Percentiles rank a stretch among this genome's conserved stretches.
Conservation (phyloP, 2,113 vertebrate species). For the Sitta europaea region DNA sequence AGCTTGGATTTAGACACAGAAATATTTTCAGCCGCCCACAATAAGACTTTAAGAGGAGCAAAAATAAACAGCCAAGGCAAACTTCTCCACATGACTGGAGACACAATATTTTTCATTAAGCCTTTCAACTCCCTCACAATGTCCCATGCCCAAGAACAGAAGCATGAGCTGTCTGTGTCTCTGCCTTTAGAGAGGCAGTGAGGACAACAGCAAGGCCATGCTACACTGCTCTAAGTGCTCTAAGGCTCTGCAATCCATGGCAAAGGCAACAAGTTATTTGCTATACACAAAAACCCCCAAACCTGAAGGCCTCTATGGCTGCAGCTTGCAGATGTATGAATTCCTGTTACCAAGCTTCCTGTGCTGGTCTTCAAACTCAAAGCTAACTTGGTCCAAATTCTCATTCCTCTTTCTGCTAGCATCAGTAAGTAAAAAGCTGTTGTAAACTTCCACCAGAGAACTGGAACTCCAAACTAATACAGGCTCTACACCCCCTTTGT, state of each 20-base stretch:
- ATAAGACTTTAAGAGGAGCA: background rate
- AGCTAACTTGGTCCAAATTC: background rate
- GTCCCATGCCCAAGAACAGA: background rate
- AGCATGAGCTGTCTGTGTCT: background rate
- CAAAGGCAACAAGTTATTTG: background rate
- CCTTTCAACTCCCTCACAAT: background rate
- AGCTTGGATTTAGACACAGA: background rate
- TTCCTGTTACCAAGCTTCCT: background rate
- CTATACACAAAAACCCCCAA: background rate
- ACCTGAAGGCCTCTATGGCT: background rate
- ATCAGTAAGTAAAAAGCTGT: background rate
- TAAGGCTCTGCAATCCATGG: background rate
- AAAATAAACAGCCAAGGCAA: background rate
- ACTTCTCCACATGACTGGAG: background rate
- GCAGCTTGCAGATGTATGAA: background rate
- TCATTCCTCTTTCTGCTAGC: background rate
- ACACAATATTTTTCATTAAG: background rate
- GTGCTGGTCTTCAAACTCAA: background rate
- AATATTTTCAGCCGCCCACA: background rate
- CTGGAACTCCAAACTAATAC: background rate
- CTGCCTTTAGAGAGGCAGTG: background rate
- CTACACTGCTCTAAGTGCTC: background rate
- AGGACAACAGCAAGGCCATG: background rate
- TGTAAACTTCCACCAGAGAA: background rate
- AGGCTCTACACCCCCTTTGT: background rate